Percentiles rank a stretch among this genome's conserved stretches.
These are phyloP conservation scores for Chlorodrepanis virens DNA, from an alignment of 2,113 vertebrate genomes.

Conservation along the genomic window DNA sequence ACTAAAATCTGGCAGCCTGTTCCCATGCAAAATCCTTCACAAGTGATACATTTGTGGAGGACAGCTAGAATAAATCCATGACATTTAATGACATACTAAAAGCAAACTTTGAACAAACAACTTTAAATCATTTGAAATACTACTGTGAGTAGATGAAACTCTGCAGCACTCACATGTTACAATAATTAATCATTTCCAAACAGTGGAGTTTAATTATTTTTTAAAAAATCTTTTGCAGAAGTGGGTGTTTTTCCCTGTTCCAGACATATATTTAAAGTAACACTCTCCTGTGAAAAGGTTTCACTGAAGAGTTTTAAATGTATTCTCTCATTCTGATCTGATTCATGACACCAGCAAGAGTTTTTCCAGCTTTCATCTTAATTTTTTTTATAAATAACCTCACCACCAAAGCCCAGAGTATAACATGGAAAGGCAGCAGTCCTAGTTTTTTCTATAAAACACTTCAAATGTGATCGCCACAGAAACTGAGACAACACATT, in stretches of 20 bases:
- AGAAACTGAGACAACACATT: background rate
- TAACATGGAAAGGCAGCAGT: background rate
- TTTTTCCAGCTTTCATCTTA: background rate
- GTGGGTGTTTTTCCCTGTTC: background rate
- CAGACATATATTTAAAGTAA: background rate
- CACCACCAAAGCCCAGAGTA: background rate
- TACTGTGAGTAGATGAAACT: background rate
- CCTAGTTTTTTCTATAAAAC: background rate
- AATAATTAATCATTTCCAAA: slow-evolving; percentile 9
- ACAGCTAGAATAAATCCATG: slow-evolving; percentile 50
- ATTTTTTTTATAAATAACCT: background rate
- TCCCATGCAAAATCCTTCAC: slow-evolving; percentile 6
- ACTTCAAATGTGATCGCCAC: background rate
- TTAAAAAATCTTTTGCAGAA: background rate
- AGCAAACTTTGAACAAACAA: slow-evolving; percentile 51
- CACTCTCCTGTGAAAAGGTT: background rate
- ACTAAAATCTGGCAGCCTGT: background rate
- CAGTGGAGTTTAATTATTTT: background rate
- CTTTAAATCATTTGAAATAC: slow-evolving; percentile 43
- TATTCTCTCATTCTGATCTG: background rate
- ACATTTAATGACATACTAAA: slow-evolving; percentile 26
- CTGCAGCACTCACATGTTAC: background rate
- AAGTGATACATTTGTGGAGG: background rate
- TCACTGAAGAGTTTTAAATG: background rate
- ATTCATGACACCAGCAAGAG: background rate